Evolutionary conservation across 2,888 invertebrate genomes (phyloP).

Genomic region (Andrena flavipes): DNA sequence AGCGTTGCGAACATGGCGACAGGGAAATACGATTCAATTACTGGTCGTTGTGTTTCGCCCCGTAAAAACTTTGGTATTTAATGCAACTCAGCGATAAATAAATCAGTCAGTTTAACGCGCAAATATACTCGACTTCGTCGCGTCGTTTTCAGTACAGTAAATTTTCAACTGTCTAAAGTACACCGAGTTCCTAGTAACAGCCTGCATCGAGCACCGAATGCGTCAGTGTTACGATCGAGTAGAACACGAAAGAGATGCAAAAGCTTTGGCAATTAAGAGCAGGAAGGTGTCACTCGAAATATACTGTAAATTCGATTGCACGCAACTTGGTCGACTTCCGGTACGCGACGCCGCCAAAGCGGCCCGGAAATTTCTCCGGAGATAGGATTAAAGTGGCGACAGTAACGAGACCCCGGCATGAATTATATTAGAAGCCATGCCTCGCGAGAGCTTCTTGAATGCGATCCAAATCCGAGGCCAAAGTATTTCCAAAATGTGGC

Average conservation of each 20-base stretch:
- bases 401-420: constrained; percentile 52
- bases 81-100: constrained; percentile 12
- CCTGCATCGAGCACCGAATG: background rate
- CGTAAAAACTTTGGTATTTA: constrained; percentile 8
- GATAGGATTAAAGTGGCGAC: constrained; percentile 59
- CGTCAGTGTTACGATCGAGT: background rate
- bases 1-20: background rate
- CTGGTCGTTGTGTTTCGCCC: background rate
- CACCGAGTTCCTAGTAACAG: background rate
- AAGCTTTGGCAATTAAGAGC: constrained; percentile 35
- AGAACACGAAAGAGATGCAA: background rate
- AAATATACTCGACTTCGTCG: background rate
- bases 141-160: background rate
- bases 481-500: constrained; percentile 16
- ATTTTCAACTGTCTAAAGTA: background rate
- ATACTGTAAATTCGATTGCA: constrained; percentile 57
- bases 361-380: constrained; percentile 56
- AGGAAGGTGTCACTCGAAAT: constrained; percentile 33
- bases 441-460: constrained; percentile 13
- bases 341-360: constrained; percentile 35
- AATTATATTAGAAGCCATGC: constrained; percentile 53
- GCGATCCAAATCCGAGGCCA: constrained; percentile 21
- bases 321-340: constrained; percentile 55
- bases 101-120: constrained; percentile 25
- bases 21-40: constrained; percentile 30